Percentiles rank a stretch among this genome's conserved stretches.
These are phyloP conservation scores for Odontomyia ornata DNA, from an alignment of 2,888 invertebrate genomes.

Conservation along the genomic window DNA sequence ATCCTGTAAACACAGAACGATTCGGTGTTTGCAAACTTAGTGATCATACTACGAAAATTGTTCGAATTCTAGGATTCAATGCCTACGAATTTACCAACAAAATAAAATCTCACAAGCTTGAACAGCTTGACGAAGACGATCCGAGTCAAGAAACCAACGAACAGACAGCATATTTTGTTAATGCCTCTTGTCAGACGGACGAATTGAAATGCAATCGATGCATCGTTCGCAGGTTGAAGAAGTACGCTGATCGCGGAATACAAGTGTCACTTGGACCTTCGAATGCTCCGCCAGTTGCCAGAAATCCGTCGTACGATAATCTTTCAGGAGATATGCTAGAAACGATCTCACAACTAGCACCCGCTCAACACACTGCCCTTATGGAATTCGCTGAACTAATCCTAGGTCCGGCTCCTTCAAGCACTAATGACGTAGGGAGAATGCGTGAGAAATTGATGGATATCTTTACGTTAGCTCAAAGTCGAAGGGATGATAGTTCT, in stretches of 20 bases:
- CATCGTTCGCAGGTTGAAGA: constrained; percentile 38
- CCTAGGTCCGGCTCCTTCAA: constrained; percentile 30
- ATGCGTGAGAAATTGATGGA: constrained; percentile 46
- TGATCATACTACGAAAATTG: constrained; percentile 36
- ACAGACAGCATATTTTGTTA: constrained; percentile 34
- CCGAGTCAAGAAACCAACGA: background rate
- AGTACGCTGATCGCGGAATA: constrained; percentile 15
- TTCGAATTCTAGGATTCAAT: constrained; percentile 41
- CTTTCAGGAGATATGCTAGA: constrained; percentile 22
- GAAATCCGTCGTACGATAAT: constrained; percentile 20
- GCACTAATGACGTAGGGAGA: constrained; percentile 14
- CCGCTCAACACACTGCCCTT: constrained; percentile 47
- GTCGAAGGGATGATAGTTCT: background rate
- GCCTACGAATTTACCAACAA: constrained; percentile 17
- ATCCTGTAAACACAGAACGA: constrained; percentile 25
- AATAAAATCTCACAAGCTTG: constrained; percentile 11
- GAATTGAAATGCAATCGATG: constrained; percentile 38
- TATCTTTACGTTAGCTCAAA: constrained; percentile 43
- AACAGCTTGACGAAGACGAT: background rate
- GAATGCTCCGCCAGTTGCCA: background rate
- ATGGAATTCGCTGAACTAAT: constrained; percentile 46
- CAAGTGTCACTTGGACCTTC: constrained; percentile 12
- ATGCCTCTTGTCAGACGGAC: constrained; percentile 39
- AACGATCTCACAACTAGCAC: constrained; percentile 29
- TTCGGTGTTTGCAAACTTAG: constrained; percentile 43